A percentile compares a stretch with the other conserved stretches of the same genome.
Conservation (phyloP, 2,113 vertebrate genomes). For the Anhinga rufa region DNA sequence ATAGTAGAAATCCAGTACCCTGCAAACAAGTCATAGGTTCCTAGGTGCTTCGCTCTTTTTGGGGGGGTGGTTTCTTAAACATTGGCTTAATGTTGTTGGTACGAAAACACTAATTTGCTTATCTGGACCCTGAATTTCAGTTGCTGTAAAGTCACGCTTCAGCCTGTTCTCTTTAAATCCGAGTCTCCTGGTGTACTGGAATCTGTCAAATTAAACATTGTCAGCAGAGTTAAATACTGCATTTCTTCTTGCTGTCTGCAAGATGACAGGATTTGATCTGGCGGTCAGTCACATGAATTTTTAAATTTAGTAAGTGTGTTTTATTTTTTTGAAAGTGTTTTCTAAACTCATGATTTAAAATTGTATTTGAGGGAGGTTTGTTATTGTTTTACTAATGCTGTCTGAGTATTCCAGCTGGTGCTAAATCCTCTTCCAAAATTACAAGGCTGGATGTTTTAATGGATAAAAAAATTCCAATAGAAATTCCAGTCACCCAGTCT, state of each 20-base stretch:
- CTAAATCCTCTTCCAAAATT: constrained; percentile 6
- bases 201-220: background rate
- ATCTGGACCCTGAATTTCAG: background rate
- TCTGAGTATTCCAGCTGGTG: constrained; percentile 10
- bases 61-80: background rate
- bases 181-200: background rate
- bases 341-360: background rate
- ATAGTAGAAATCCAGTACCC: background rate
- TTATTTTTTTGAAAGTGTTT: background rate
- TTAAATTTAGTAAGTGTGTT: background rate
- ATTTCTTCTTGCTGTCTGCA: background rate
- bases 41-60: background rate
- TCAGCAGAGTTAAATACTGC: background rate
- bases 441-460: background rate
- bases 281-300: background rate
- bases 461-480: background rate
- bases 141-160: background rate
- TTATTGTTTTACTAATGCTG: background rate
- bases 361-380: background rate
- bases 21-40: background rate
- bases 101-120: background rate
- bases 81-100: background rate
- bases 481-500: background rate
- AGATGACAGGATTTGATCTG: background rate
- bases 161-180: background rate